phyloP scores from a whole-genome alignment of 2,888 invertebrate genomes.

The Metalampra italica region DNA sequence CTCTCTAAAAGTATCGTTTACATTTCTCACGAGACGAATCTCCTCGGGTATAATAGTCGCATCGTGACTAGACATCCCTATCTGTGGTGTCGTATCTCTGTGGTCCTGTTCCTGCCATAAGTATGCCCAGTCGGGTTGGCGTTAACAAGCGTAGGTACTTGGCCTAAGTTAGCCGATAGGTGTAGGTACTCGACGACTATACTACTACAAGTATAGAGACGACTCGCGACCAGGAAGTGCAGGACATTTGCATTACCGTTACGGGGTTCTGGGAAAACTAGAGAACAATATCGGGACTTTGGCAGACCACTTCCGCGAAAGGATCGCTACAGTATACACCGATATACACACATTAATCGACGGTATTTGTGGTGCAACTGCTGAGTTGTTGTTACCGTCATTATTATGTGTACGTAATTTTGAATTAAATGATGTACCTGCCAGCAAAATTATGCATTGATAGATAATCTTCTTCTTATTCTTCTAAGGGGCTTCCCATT shows the following conservation, averaged over 20 bases:
- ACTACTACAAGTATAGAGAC: too few species aligned
- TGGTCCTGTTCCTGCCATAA: constrained; percentile 32
- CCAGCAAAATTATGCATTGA: background rate
- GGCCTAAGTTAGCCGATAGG: background rate
- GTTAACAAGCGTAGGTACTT: constrained; percentile 13
- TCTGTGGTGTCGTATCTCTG: constrained; percentile 54
- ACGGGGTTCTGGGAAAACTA: constrained; percentile 52
- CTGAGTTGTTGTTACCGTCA: background rate
- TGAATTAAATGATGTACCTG: too few species aligned
- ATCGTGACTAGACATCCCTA: constrained; percentile 66
- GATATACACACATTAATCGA: constrained; percentile 1
- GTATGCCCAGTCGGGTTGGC: constrained; percentile 5
- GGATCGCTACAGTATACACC: constrained; percentile 29
- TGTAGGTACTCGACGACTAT: constrained; percentile 3
- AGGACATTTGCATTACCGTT: constrained; percentile 69
- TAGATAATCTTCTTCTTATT: too few species aligned
- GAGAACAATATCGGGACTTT: constrained; percentile 53
- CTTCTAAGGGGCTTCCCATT: too few species aligned
- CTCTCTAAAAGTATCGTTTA: constrained; percentile 27
- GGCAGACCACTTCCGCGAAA: constrained; percentile 41
- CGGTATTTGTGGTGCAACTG: background rate
- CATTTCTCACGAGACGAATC: constrained; percentile 43
- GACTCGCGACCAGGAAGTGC: constrained; percentile 8
- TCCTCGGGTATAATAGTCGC: constrained; percentile 40
- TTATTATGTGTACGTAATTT: background rate